phyloP scores from a whole-genome alignment of 2,113 vertebrate species.

The Eleginops maclovinus region DNA sequence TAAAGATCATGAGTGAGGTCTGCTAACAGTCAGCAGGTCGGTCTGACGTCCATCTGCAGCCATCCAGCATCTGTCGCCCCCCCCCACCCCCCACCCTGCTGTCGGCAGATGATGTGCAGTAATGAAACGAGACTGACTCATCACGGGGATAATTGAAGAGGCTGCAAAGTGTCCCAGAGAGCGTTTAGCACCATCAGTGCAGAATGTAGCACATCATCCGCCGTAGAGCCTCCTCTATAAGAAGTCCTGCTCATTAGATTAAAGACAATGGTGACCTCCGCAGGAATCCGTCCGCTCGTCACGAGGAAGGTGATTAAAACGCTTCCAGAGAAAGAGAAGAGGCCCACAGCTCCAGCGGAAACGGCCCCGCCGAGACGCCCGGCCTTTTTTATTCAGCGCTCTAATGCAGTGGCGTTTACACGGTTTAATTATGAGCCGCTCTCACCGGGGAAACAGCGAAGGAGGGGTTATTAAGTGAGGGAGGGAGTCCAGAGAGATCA shows the following conservation, averaged over 20 bases:
- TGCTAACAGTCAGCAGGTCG: too few relatives aligned
- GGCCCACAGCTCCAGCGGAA: constrained; percentile 51
- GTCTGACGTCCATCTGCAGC: too few relatives aligned
- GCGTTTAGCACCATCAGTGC: constrained; percentile 31
- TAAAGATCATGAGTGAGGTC: too few relatives aligned
- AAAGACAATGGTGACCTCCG: constrained; percentile 23
- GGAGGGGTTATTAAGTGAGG: constrained; percentile 69
- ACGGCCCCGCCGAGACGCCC: constrained; percentile 36
- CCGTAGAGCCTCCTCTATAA: constrained; percentile 13
- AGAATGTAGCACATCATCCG: constrained; percentile 30
- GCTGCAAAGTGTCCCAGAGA: constrained; percentile 26
- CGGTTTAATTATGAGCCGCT: constrained; percentile 69
- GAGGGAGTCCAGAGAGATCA: constrained; percentile 52
- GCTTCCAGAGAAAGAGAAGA: constrained; percentile 34
- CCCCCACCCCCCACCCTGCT: constrained; percentile 20
- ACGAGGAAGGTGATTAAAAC: constrained; percentile 45
- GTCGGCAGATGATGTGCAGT: constrained; percentile 50
- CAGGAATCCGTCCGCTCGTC: constrained; percentile 30
- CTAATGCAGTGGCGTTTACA: constrained; percentile 50
- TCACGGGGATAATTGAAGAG: constrained; percentile 38
- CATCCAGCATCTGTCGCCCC: constrained; percentile 47
- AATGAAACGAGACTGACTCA: constrained; percentile 48
- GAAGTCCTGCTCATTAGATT: constrained; percentile 36
- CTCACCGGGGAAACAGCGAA: constrained; percentile 52
- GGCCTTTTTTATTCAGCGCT: constrained; percentile 53